Conservation (phyloP, 2,797 vertebrate genomes). For the Psittacula derbiana region DNA sequence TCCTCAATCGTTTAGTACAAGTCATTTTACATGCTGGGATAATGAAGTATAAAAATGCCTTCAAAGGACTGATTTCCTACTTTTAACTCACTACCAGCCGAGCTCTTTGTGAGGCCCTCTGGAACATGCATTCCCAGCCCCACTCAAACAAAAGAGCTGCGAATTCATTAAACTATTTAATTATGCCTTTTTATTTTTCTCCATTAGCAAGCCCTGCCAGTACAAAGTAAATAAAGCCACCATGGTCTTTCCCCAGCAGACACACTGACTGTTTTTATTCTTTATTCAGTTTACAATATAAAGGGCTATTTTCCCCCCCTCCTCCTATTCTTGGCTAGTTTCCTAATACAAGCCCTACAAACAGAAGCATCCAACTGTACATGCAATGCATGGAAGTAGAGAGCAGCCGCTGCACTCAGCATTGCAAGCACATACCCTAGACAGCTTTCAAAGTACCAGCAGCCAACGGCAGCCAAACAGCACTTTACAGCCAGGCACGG, state of each 20-base stretch:
- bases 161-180: conserved; percentile 99
- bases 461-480: conserved; percentile 77
- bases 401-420: conserved; percentile 64
- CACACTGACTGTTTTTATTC: conserved; percentile 84
- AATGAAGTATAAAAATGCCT: conserved; percentile 98
- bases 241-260: conserved; percentile 82
- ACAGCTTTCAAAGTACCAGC: conserved; percentile 74
- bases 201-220: conserved; percentile 84
- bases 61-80: conserved; percentile 96
- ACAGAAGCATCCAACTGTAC: conserved; percentile 77
- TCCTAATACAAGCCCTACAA: conserved; percentile 77
- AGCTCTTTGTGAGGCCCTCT: conserved; percentile 85
- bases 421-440: conserved; percentile 75
- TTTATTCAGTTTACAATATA: conserved; percentile 84
- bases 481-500: conserved; percentile 79
- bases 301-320: conserved; percentile 74
- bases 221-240: conserved; percentile 88
- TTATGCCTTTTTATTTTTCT: conserved; percentile 87
- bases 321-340: conserved; percentile 78
- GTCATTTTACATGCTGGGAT: conserved; percentile 99
- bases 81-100: conserved; percentile 85
- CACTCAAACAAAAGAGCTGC: conserved; percentile 88
- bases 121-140: conserved; percentile 80
- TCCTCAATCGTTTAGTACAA: conserved; percentile 94
- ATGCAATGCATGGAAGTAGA: conserved; percentile 58